Evolutionary conservation across 35 echinoderm and acorn worm genomes (phyloP).

Genomic region (Ophioderma brevispina): DNA sequence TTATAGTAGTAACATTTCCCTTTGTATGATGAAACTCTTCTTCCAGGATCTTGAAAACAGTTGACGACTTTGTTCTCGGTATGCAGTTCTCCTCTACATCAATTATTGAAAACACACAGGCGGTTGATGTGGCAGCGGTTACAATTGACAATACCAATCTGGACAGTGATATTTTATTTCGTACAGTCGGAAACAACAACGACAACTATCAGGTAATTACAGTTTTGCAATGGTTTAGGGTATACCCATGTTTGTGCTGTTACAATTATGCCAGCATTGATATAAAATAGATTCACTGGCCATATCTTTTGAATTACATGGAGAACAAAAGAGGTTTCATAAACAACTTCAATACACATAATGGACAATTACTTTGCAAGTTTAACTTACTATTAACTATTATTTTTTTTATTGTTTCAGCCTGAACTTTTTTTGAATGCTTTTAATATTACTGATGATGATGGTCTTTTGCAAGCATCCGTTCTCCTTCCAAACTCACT

Average conservation of each 20-base stretch:
- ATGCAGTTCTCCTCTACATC: slow-evolving; percentile 16
- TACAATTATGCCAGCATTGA: too few relatives aligned
- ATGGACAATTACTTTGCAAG: too few relatives aligned
- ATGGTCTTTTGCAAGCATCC: slow-evolving; percentile 22
- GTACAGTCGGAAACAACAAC: neutral
- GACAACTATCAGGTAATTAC: slow-evolving; percentile 26
- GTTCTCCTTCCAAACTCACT: slow-evolving; percentile 41
- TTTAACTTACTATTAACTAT: too few relatives aligned
- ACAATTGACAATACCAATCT: slow-evolving; percentile 1
- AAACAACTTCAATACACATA: too few relatives aligned
- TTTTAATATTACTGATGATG: neutral
- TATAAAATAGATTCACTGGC: too few relatives aligned
- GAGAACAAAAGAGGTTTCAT: neutral
- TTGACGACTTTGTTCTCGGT: slow-evolving; percentile 40
- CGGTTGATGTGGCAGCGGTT: slow-evolving; percentile 28
- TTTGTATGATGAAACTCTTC: neutral
- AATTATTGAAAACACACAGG: slow-evolving; percentile 16
- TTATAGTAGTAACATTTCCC: too few relatives aligned
- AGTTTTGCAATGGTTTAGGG: too few relatives aligned
- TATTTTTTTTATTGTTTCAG: neutral
- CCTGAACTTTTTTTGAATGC: slow-evolving; percentile 7
- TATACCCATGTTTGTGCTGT: too few relatives aligned
- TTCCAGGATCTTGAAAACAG: slow-evolving; percentile 26
- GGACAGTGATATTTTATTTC: slow-evolving; percentile 26
- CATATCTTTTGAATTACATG: neutral